These are phyloP conservation scores for Stichopus horrens DNA, from an alignment of 53 echinoderm and acorn worm genomes.

Conservation along the genomic window DNA sequence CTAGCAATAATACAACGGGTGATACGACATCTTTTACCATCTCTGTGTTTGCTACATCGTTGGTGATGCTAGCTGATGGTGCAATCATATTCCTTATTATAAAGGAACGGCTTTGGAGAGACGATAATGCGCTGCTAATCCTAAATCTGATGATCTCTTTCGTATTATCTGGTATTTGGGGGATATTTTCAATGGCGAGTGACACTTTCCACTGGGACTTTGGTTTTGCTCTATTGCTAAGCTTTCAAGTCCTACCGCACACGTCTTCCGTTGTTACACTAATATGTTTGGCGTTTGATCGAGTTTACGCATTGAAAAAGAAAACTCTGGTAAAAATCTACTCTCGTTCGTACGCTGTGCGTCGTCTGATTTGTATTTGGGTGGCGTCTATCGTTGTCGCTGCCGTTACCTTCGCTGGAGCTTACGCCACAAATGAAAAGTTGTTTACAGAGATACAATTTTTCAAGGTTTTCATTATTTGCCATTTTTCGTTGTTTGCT, in stretches of 20 bases:
- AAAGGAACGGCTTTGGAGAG: constrained; percentile 38
- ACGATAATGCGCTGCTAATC: constrained; percentile 28
- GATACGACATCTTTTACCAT: not conserved
- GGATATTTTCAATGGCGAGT: not conserved
- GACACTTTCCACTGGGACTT: not conserved
- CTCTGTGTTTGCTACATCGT: not conserved
- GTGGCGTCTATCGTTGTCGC: not conserved
- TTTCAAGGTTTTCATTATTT: not conserved
- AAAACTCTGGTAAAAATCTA: constrained; percentile 34
- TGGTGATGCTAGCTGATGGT: not conserved
- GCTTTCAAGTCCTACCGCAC: not conserved
- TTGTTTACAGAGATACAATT: no score
- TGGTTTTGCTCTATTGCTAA: not conserved
- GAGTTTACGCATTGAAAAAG: constrained; percentile 6
- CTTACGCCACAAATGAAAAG: not conserved
- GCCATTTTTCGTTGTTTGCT: not conserved
- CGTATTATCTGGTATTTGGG: not conserved
- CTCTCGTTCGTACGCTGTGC: not conserved
- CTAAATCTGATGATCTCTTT: constrained; percentile 18
- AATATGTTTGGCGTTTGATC: not conserved
- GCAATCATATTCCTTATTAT: not conserved
- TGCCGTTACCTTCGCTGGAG: not conserved
- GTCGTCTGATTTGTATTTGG: constrained; percentile 3
- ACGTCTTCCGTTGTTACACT: not conserved
- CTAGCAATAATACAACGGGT: no score